Conservation (phyloP, 2,113 vertebrate species). For the Hemicordylus capensis region DNA sequence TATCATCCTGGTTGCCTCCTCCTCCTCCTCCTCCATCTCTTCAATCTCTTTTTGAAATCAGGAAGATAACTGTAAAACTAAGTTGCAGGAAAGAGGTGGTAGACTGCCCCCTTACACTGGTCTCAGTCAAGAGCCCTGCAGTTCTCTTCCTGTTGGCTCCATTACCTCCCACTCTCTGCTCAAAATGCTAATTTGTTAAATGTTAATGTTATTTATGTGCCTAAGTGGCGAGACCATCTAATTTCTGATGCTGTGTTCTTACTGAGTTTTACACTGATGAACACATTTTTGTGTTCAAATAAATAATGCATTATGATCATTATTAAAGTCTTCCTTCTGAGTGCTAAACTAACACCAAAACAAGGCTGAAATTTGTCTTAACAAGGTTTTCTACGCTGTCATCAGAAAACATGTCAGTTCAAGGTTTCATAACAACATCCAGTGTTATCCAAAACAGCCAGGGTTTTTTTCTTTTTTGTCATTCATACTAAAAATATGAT, state of each 20-base stretch:
- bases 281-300: neutral
- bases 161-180: neutral
- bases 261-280: neutral
- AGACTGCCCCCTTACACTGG: neutral
- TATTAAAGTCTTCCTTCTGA: neutral
- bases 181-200: slow-evolving; percentile 12
- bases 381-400: neutral
- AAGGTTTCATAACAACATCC: neutral
- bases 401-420: neutral
- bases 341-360: neutral
- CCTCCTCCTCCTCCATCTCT: neutral
- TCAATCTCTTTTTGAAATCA: neutral
- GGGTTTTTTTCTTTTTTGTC: neutral
- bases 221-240: neutral
- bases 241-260: neutral
- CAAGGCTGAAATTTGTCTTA: neutral
- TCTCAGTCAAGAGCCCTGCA: neutral
- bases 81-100: neutral
- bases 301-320: slow-evolving; percentile 1
- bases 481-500: neutral
- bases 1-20: neutral
- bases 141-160: neutral
- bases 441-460: neutral
- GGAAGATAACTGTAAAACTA: neutral
- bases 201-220: slow-evolving; percentile 6